Conservation (phyloP, 1,140 invertebrate species). For the Cataglyphis hispanica region DNA sequence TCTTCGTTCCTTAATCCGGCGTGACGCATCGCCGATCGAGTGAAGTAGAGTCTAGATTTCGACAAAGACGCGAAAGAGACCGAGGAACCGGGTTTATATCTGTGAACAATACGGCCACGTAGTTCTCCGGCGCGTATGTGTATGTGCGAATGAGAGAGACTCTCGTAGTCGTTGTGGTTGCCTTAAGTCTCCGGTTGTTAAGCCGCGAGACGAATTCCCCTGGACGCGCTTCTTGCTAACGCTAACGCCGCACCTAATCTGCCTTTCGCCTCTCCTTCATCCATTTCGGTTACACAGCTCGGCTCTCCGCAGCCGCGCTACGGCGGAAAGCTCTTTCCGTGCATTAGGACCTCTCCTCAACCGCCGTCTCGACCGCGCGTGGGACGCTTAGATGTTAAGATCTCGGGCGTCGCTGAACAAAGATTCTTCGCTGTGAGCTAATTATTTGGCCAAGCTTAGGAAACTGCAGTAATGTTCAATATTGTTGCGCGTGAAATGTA, state of each 20-base stretch:
- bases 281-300: slow-evolving; percentile 60
- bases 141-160: neutral
- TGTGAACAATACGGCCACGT: neutral
- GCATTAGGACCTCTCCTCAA: slow-evolving; percentile 62
- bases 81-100: neutral
- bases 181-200: slow-evolving; percentile 74
- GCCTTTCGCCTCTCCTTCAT: slow-evolving; percentile 71
- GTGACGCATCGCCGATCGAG: slow-evolving; percentile 68
- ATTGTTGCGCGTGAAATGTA: neutral
- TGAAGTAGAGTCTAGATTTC: slow-evolving; percentile 56
- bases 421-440: neutral
- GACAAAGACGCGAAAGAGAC: slow-evolving; percentile 38
- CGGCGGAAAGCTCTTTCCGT: slow-evolving; percentile 67
- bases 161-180: slow-evolving; percentile 53
- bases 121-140: neutral
- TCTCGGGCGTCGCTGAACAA: neutral
- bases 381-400: slow-evolving; percentile 14
- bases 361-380: slow-evolving; percentile 8
- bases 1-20: slow-evolving; percentile 65
- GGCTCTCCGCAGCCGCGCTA: slow-evolving; percentile 24
- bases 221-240: slow-evolving; percentile 73
- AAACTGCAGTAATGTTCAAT: neutral
- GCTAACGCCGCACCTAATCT: slow-evolving; percentile 74
- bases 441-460: slow-evolving; percentile 19
- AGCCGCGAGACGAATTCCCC: slow-evolving; percentile 76